phyloP scores from a whole-genome alignment of 2,888 invertebrate species.

The Hymenopus coronatus region DNA sequence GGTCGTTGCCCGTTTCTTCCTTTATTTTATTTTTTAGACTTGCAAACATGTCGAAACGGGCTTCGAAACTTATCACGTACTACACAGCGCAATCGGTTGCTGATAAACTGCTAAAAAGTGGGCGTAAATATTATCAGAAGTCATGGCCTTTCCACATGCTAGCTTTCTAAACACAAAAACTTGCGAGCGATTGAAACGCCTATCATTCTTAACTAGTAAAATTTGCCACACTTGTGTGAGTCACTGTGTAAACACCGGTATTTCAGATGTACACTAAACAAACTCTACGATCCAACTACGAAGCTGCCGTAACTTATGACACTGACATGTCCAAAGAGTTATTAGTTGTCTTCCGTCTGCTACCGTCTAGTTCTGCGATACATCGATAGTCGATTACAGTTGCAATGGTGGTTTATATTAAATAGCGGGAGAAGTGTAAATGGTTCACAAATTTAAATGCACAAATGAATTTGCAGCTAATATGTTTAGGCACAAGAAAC shows the following conservation, averaged over 20 bases:
- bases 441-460: not conserved
- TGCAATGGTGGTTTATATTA: not conserved
- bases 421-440: not conserved
- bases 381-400: not conserved
- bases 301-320: not conserved
- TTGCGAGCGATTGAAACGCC: not conserved
- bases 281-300: not conserved
- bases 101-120: not conserved
- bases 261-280: not conserved
- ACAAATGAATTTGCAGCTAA: too few relatives aligned
- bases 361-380: not conserved
- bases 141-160: not conserved
- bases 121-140: not conserved
- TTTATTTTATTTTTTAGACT: slow-evolving; percentile 86
- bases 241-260: not conserved
- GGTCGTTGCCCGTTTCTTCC: slow-evolving; percentile 82
- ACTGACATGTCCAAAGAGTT: not conserved
- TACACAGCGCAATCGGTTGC: not conserved
- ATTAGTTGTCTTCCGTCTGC: too few relatives aligned
- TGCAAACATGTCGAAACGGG: slow-evolving; percentile 66
- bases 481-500: too few relatives aligned
- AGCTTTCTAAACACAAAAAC: not conserved
- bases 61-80: not conserved
- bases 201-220: not conserved
- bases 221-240: not conserved